Evolutionary conservation across 2,888 invertebrate genomes (phyloP).

Genomic region (Eupelmus urozonus): DNA sequence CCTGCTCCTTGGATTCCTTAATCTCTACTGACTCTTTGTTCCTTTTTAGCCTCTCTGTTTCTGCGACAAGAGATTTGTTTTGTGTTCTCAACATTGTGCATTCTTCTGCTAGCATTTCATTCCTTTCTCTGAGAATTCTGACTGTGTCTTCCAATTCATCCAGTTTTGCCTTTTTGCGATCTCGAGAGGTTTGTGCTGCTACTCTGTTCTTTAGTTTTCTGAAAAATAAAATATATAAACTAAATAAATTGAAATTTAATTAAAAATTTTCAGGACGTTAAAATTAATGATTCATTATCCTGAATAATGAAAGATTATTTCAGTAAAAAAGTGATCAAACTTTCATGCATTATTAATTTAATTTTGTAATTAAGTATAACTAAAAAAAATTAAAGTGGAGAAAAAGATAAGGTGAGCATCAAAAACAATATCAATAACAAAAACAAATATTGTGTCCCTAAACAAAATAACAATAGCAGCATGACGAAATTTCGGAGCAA

Average conservation of each 20-base stretch:
- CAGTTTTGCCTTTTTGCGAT: slow-evolving; percentile 96
- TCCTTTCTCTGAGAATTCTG: slow-evolving; percentile 81
- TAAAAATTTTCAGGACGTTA: no score
- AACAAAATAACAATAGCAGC: no score
- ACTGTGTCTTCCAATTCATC: slow-evolving; percentile 90
- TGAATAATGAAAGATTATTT: no score
- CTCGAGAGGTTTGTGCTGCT: slow-evolving; percentile 97
- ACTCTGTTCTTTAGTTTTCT: slow-evolving; percentile 97
- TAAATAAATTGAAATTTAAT: background rate
- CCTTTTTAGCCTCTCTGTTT: slow-evolving; percentile 82
- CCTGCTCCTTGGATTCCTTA: slow-evolving; percentile 66
- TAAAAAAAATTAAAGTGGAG: background rate
- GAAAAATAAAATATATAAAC: slow-evolving; percentile 66
- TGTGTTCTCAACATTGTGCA: slow-evolving; percentile 83
- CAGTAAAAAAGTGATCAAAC: no score
- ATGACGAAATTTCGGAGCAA: no score
- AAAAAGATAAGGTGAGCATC: no score
- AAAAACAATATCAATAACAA: no score
- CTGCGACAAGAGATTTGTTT: slow-evolving; percentile 84
- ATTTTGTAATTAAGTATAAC: background rate
- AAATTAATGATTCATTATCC: no score
- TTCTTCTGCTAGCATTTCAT: slow-evolving; percentile 83
- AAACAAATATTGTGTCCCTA: no score
- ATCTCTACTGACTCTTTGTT: slow-evolving; percentile 73
- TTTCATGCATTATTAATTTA: background rate